Conservation (phyloP, 2,797 vertebrate genomes). For the Lerista edwardsae region DNA sequence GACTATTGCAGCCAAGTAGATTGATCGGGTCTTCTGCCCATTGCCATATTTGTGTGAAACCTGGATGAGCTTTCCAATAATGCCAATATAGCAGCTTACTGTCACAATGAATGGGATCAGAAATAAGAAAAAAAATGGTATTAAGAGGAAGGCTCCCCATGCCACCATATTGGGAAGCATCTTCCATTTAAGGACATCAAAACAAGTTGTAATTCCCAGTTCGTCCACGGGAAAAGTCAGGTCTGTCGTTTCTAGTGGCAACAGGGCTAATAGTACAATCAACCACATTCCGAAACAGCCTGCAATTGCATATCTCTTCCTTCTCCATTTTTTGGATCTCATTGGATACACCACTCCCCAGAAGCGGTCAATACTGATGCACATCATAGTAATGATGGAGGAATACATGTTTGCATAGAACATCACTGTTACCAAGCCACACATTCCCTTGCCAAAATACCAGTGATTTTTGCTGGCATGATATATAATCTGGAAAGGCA, state of each 20-base stretch:
- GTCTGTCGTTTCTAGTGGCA: slow-evolving; percentile 84
- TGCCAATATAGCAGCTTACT: slow-evolving; percentile 85
- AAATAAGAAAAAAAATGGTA: slow-evolving; percentile 83
- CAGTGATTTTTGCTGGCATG: slow-evolving; percentile 84
- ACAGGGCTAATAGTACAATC: slow-evolving; percentile 78
- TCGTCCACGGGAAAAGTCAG: slow-evolving; percentile 82
- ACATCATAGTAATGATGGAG: slow-evolving; percentile 91
- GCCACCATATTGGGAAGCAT: slow-evolving; percentile 81
- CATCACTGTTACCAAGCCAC: slow-evolving; percentile 84
- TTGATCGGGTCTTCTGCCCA: slow-evolving; percentile 80
- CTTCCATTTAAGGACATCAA: slow-evolving; percentile 86
- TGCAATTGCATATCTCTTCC: slow-evolving; percentile 78
- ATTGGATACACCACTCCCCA: slow-evolving; percentile 88
- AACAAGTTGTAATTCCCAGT: slow-evolving; percentile 88
- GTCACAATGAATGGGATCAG: slow-evolving; percentile 87
- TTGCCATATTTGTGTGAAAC: slow-evolving; percentile 55
- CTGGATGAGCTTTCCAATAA: slow-evolving; percentile 82
- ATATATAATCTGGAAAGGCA: slow-evolving; percentile 92
- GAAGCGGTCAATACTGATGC: slow-evolving; percentile 90
- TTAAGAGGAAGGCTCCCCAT: slow-evolving; percentile 87
- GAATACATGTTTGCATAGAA: slow-evolving; percentile 96
- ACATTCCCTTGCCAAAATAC: slow-evolving; percentile 80
- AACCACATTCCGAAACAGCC: slow-evolving; percentile 84
- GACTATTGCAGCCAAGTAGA: slow-evolving; percentile 82
- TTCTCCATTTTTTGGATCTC: slow-evolving; percentile 73